Evolutionary conservation across 2,797 vertebrate species (phyloP).

Genomic region (Alfaro cultratus): DNA sequence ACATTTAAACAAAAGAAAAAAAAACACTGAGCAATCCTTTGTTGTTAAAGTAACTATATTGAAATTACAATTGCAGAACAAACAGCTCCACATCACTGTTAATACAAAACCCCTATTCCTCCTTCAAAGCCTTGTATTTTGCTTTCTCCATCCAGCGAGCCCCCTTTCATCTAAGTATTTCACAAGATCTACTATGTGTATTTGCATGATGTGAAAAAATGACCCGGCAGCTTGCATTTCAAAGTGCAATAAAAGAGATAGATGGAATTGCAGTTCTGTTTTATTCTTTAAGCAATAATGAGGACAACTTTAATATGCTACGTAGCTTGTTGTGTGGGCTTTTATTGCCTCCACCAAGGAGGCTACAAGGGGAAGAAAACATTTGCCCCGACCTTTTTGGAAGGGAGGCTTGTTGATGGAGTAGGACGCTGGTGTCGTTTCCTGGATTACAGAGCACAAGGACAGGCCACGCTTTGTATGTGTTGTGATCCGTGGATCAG

Average conservation of each 20-base stretch:
- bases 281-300: constrained; percentile 10
- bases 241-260: constrained; percentile 6
- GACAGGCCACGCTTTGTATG: constrained; percentile 54
- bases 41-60: background rate
- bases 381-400: constrained; percentile 7
- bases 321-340: background rate
- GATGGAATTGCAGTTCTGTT: background rate
- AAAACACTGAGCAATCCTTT: background rate
- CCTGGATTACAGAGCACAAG: constrained; percentile 57
- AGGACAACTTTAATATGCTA: constrained; percentile 12
- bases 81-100: background rate
- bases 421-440: constrained; percentile 39
- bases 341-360: constrained; percentile 10
- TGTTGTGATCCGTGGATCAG: constrained; percentile 40
- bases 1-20: background rate
- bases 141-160: background rate
- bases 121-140: background rate
- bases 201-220: constrained; percentile 14
- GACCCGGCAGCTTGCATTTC: constrained; percentile 12
- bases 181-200: background rate
- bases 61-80: background rate
- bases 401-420: constrained; percentile 51
- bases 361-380: constrained; percentile 18
- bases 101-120: background rate
- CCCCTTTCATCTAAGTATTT: background rate